These are phyloP conservation scores for Phallusia fumigata DNA, from an alignment of 23 tunicate genomes.

Conservation along the genomic window DNA sequence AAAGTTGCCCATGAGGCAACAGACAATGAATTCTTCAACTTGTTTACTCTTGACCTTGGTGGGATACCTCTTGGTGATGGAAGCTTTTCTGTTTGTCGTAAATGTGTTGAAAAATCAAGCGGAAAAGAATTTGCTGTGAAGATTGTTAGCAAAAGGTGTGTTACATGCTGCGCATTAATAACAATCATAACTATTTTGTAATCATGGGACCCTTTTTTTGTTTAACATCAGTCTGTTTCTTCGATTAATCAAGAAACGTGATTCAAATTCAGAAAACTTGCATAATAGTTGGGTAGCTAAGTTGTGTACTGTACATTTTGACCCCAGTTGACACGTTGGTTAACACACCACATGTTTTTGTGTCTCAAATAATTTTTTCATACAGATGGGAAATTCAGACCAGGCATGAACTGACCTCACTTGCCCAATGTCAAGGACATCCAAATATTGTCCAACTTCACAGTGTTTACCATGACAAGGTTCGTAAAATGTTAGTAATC, in stretches of 20 bases:
- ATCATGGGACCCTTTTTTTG: no score
- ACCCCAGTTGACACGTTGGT: no score
- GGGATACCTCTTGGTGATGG: slow-evolving; percentile 86
- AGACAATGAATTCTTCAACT: slow-evolving; percentile 67
- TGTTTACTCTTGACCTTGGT: slow-evolving; percentile 47
- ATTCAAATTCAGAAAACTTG: no score
- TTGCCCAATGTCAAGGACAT: slow-evolving; percentile 72
- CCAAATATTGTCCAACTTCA: slow-evolving; percentile 75
- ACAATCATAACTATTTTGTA: not conserved
- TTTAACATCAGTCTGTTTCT: not conserved
- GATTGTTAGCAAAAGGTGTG: slow-evolving; percentile 71
- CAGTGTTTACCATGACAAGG: slow-evolving; percentile 80
- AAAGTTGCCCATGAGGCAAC: slow-evolving; percentile 13
- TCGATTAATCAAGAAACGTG: no score
- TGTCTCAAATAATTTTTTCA: no score
- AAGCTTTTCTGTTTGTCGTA: slow-evolving; percentile 80
- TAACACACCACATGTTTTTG: no score
- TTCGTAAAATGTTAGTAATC: not conserved
- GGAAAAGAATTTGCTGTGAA: slow-evolving; percentile 89
- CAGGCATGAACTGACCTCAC: slow-evolving; percentile 61
- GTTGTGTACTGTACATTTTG: no score
- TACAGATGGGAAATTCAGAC: slow-evolving; percentile 71
- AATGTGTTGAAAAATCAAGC: slow-evolving; percentile 59
- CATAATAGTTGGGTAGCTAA: no score
- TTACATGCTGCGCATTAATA: not conserved